A percentile compares a stretch with the other conserved stretches of the same genome.
Conservation (phyloP, 2,113 vertebrate species). For the Chionodraco myersi region DNA sequence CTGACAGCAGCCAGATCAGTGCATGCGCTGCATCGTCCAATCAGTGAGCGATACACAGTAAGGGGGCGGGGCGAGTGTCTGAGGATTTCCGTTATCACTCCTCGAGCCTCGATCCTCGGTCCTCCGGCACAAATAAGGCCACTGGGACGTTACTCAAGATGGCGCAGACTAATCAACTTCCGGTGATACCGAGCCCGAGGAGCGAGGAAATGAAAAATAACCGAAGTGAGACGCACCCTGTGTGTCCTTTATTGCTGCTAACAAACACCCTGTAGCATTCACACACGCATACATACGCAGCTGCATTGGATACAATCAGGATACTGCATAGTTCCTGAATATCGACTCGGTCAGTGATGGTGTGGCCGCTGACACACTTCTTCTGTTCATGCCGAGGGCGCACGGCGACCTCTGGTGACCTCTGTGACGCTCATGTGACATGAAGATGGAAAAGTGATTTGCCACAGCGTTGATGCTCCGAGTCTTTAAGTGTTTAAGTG, state of each 20-base stretch:
- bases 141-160: no score
- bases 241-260: not conserved
- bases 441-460: constrained; percentile 17
- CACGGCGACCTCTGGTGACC: constrained; percentile 14
- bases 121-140: no score
- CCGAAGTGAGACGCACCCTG: not conserved
- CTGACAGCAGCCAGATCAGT: no score
- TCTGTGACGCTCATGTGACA: constrained; percentile 41
- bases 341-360: not conserved
- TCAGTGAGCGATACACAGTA: no score
- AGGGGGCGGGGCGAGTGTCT: no score
- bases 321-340: not conserved
- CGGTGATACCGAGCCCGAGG: no score
- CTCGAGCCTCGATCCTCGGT: no score
- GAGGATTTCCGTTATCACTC: no score
- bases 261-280: not conserved
- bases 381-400: not conserved
- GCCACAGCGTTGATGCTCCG: constrained; percentile 1
- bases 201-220: no score
- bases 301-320: not conserved
- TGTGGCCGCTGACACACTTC: constrained; percentile 9
- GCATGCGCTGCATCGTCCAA: no score
- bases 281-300: not conserved
- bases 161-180: no score
- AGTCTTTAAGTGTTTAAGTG: constrained; percentile 23